Evolutionary conservation across 2,113 vertebrate species (phyloP).

Genomic region (Dasyurus viverrinus): DNA sequence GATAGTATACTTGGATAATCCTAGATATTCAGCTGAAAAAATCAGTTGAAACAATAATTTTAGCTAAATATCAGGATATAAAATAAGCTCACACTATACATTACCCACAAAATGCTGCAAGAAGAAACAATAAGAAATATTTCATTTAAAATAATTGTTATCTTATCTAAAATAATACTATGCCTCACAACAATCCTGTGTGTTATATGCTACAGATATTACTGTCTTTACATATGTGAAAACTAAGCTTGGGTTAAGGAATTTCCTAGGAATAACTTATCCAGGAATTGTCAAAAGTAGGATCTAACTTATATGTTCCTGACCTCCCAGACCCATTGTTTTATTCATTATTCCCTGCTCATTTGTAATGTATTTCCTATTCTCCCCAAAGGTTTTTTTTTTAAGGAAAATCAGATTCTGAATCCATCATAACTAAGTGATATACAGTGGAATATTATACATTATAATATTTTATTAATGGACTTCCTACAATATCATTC

Average conservation of each 20-base stretch:
- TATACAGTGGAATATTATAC: not conserved
- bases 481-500: not conserved
- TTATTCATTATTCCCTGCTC: not conserved
- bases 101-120: not conserved
- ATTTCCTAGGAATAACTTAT: not conserved
- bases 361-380: not conserved
- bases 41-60: too few species aligned
- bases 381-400: not conserved
- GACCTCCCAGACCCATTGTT: not conserved
- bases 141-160: not conserved
- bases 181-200: not conserved
- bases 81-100: not conserved
- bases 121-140: not conserved
- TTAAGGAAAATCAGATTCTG: not conserved
- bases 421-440: not conserved
- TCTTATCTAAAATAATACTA: not conserved
- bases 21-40: too few species aligned
- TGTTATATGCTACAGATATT: not conserved
- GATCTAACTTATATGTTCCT: not conserved
- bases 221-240: not conserved
- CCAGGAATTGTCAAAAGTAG: not conserved
- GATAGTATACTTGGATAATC: too few species aligned
- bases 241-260: not conserved
- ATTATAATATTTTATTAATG: not conserved
- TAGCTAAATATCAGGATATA: not conserved